Evolutionary conservation across 2,113 vertebrate species (phyloP).

Genomic region (Triplophysa dalaica): DNA sequence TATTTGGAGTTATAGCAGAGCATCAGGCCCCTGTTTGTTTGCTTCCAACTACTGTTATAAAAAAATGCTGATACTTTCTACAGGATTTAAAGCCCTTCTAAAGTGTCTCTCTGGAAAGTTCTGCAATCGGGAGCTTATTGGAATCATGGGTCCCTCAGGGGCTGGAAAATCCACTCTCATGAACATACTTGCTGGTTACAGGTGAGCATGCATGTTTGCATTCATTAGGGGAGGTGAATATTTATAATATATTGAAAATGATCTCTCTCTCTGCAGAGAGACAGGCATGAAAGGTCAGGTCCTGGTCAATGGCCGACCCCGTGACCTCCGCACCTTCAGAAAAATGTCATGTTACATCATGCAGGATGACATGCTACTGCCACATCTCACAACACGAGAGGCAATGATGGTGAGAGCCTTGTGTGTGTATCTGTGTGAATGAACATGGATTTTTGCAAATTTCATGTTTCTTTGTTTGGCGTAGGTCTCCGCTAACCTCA

Average conservation of each 20-base stretch:
- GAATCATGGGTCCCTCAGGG: conserved; percentile 97
- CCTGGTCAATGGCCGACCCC: conserved; percentile 84
- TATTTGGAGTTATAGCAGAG: too few relatives aligned
- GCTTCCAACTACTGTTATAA: neutral
- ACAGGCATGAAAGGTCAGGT: conserved; percentile 97
- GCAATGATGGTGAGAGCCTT: conserved; percentile 93
- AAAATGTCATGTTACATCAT: conserved; percentile 99
- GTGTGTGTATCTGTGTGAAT: neutral
- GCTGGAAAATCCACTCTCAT: conserved; percentile 96
- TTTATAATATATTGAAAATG: neutral
- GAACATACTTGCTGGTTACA: conserved; percentile 98
- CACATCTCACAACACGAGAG: conserved; percentile 88
- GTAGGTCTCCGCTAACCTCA: conserved; percentile 94
- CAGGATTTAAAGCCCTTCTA: conserved; percentile 96
- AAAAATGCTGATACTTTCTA: conserved; percentile 26
- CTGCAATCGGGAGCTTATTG: conserved; percentile 91
- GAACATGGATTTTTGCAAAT: conserved; percentile 3
- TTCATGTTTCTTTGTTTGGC: conserved; percentile 32
- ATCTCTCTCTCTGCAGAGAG: conserved; percentile 74
- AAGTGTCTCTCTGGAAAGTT: conserved; percentile 97
- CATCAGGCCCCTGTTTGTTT: neutral
- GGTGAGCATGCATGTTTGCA: conserved; percentile 72
- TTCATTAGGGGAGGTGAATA: neutral
- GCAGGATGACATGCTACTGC: conserved; percentile 98
- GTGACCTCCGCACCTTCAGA: conserved; percentile 93